Conservation (phyloP, 1,140 invertebrate species). For the Plodia interpunctella region DNA sequence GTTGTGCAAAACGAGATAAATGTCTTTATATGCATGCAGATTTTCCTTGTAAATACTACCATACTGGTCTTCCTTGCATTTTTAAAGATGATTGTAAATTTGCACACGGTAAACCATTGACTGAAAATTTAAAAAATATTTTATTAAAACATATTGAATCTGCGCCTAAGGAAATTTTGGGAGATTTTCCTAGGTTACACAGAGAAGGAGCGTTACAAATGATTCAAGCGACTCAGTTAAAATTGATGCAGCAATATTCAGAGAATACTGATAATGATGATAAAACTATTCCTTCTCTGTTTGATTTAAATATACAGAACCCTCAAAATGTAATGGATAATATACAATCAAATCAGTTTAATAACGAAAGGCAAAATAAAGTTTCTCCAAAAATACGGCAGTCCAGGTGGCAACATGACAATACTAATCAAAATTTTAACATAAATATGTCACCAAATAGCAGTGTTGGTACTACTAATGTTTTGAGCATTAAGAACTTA, state of each 20-base stretch:
- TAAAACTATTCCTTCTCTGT: constrained; percentile 76
- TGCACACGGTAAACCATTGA: constrained; percentile 90
- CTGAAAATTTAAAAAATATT: constrained; percentile 83
- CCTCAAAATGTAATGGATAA: constrained; percentile 54
- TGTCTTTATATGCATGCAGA: constrained; percentile 98
- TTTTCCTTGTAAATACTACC: constrained; percentile 98
- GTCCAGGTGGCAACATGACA: constrained; percentile 79
- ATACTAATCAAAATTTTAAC: constrained; percentile 60
- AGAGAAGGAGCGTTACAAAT: constrained; percentile 85
- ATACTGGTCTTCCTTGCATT: constrained; percentile 92
- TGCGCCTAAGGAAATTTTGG: constrained; percentile 92
- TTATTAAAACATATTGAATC: constrained; percentile 91
- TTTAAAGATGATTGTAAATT: constrained; percentile 93
- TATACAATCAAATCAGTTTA: constrained; percentile 41
- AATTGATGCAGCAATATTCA: constrained; percentile 78
- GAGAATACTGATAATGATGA: constrained; percentile 52
- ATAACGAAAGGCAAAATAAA: constrained; percentile 65
- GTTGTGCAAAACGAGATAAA: constrained; percentile 96
- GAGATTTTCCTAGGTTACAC: constrained; percentile 89
- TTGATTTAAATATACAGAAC: constrained; percentile 77
- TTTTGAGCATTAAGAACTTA: constrained; percentile 78
- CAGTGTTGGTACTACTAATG: constrained; percentile 43
- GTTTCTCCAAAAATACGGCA: constrained; percentile 77
- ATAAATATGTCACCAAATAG: constrained; percentile 51
- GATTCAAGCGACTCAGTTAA: constrained; percentile 83